Base-by-base conservation (phyloP, 1,140 invertebrate genomes). In the Micrasema longulum region DNA sequence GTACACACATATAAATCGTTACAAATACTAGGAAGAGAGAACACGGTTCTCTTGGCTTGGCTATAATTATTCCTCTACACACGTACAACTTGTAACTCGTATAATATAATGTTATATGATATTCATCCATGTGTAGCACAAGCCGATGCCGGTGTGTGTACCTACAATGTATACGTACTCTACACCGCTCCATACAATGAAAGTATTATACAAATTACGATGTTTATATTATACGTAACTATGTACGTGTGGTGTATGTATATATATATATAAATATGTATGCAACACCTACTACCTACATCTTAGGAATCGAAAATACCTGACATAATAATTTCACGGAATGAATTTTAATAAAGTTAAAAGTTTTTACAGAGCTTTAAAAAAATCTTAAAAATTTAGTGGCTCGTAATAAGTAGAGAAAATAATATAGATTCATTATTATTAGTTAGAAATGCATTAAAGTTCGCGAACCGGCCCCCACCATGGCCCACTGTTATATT, bases 371-470 rank as follows among this genome's bases (percentile, higher is more conserved):
- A 9, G 18, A 41, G 18, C n/a, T 9, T 60, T 60, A 41, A 41
- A 22, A 47, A 60, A 41, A 41, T 60, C 10, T 20, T 22, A 60
- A 60, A 60, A 41, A 43, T 22, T 11, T 14, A 31, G n/a, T 47
- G 45, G 23, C 11, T 11, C 47, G 26, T 26, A 64, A 47, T 64
- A 45, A 64, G 16, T 22, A 14, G 36, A 41, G 16, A 41, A 60
- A 60, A 22, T 41, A 60, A 60, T 60, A 22, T 14, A 62, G 57
- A 31, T 11, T 41, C 38, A 64, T 47, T 47, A 64, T 66, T 66
- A 66, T 66, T 66, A 52, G 45, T 50, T 66, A 52, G 45, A 66
- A 66, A 66, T 66, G 64, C 64, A 66, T 66, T 53, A 66, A 62
- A 45, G 67, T 45, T 47, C 52, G 53, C 67, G 11, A 26, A 41